Evolutionary conservation across 1,140 invertebrate species (phyloP).

Genomic region (Catajapyx aquilonaris): DNA sequence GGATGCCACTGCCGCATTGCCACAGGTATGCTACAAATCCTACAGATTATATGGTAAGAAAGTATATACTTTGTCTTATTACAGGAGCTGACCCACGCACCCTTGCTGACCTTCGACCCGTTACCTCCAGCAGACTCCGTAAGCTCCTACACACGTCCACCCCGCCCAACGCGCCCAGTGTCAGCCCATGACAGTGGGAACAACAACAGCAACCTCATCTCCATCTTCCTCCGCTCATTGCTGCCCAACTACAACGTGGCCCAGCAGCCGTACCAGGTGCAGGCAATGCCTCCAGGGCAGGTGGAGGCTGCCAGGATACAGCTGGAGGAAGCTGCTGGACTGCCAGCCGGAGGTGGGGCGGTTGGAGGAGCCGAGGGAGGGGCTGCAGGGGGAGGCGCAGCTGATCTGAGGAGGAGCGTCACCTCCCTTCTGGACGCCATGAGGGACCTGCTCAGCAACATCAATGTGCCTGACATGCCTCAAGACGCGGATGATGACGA

Average conservation of each 20-base stretch:
- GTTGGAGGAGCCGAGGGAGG: slow-evolving; percentile 16
- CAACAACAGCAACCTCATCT: slow-evolving; percentile 22
- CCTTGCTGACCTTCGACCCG: slow-evolving; percentile 60
- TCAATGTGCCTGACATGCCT: slow-evolving; percentile 24
- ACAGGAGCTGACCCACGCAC: slow-evolving; percentile 30
- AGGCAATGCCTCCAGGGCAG: background rate
- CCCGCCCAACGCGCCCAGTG: slow-evolving; percentile 16
- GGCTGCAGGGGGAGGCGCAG: too few species aligned
- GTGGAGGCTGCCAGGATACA: slow-evolving; percentile 1
- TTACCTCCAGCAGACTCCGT: slow-evolving; percentile 55
- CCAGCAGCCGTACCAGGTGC: too few species aligned
- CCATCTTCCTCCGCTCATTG: slow-evolving; percentile 40
- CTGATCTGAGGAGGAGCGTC: slow-evolving; percentile 35
- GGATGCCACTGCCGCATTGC: slow-evolving; percentile 34
- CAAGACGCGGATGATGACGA: slow-evolving; percentile 17
- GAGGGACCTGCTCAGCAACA: slow-evolving; percentile 43
- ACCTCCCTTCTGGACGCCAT: slow-evolving; percentile 44
- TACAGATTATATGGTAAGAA: slow-evolving; percentile 18
- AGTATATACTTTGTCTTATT: slow-evolving; percentile 11
- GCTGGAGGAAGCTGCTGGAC: too few species aligned
- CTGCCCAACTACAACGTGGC: slow-evolving; percentile 36
- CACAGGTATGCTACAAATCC: slow-evolving; percentile 22
- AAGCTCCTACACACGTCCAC: slow-evolving; percentile 39
- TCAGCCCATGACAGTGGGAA: too few species aligned
- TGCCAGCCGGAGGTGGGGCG: background rate